Evolutionary conservation across 2,797 vertebrate genomes (phyloP).

Genomic region (Bucorvus abyssinicus): DNA sequence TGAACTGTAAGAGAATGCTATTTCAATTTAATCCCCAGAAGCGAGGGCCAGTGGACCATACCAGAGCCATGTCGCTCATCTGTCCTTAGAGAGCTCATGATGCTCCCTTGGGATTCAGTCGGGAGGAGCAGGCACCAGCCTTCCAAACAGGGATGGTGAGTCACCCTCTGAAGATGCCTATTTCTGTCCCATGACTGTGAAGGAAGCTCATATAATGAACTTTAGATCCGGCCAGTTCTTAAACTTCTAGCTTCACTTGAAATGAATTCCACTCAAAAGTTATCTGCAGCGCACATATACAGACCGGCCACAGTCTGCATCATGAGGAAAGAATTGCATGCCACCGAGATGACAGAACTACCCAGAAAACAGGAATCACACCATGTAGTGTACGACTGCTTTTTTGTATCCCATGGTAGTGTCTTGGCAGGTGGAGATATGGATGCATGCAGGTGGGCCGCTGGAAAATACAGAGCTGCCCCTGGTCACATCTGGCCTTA

Average conservation of each 20-base stretch:
- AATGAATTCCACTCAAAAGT: background rate
- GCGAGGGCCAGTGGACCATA: background rate
- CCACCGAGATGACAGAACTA: background rate
- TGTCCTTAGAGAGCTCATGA: background rate
- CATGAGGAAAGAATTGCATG: background rate
- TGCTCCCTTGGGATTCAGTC: background rate
- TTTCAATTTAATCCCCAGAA: background rate
- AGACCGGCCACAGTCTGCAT: background rate
- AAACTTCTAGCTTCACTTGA: background rate
- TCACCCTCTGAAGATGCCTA: background rate
- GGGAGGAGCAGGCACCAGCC: background rate
- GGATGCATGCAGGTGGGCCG: background rate
- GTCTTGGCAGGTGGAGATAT: background rate
- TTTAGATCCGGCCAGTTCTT: background rate
- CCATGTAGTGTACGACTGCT: background rate
- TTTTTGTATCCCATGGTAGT: background rate
- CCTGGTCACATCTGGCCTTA: background rate
- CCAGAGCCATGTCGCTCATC: fast-evolving
- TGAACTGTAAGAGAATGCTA: background rate
- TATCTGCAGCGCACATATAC: background rate
- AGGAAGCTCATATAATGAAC: background rate
- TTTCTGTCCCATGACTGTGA: background rate
- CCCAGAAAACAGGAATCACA: background rate
- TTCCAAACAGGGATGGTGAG: background rate
- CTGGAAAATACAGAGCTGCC: background rate